phyloP scores from a whole-genome alignment of 1,140 invertebrate genomes.

The Lucilia cuprina region DNA sequence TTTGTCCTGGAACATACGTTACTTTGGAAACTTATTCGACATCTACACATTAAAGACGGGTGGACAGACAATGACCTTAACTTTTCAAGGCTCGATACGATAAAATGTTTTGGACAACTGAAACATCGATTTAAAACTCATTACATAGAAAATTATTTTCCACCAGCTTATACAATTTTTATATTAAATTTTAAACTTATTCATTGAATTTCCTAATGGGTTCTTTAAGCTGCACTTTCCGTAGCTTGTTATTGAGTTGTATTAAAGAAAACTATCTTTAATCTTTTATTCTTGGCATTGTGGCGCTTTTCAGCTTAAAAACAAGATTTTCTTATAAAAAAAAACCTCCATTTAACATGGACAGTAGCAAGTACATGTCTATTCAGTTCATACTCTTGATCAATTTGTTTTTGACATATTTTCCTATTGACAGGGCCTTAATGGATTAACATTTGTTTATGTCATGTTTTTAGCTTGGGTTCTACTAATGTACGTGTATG shows the following conservation, averaged over 20 bases:
- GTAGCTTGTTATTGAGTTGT: neutral
- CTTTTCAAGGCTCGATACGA: too few species aligned
- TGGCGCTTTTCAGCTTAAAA: neutral
- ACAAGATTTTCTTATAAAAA: slow-evolving; percentile 14
- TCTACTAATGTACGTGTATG: neutral
- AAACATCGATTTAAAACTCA: too few species aligned
- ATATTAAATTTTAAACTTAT: too few species aligned
- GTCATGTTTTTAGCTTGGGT: slow-evolving; percentile 49
- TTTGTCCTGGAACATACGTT: too few species aligned
- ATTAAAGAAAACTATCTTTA: slow-evolving; percentile 16
- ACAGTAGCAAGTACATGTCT: neutral
- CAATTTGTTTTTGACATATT: slow-evolving; percentile 56
- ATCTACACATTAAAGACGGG: too few species aligned
- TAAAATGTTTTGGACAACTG: too few species aligned
- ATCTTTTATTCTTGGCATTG: neutral
- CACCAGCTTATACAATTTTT: too few species aligned
- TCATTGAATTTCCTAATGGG: neutral
- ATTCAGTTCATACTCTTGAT: slow-evolving; percentile 10
- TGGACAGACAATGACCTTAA: too few species aligned
- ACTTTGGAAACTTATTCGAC: too few species aligned
- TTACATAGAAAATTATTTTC: too few species aligned
- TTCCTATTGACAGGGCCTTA: slow-evolving; percentile 60
- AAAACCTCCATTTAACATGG: neutral
- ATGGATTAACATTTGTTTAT: slow-evolving; percentile 62
- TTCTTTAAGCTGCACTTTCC: neutral